Conservation (phyloP, 2,797 vertebrate species). For the Euphonia xanthogaster region DNA sequence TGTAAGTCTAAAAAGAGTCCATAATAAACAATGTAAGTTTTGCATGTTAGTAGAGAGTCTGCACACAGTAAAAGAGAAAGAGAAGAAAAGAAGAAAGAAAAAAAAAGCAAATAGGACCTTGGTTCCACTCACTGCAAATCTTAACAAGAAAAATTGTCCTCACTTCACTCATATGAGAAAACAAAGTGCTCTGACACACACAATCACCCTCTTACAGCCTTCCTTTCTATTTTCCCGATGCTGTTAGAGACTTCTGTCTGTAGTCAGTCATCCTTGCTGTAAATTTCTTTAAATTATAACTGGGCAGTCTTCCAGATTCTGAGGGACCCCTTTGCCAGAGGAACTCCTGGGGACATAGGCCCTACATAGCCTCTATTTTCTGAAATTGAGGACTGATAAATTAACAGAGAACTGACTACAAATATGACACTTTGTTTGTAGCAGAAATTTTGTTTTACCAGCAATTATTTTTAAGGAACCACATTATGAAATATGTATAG, state of each 20-base stretch:
- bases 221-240: not conserved
- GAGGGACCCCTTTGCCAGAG: not conserved
- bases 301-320: not conserved
- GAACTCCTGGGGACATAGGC: not conserved
- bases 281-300: not conserved
- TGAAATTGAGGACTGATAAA: not conserved
- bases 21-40: not conserved
- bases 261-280: not conserved
- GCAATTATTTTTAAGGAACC: not conserved
- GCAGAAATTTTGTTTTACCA: not conserved
- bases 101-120: not conserved
- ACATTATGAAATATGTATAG: not conserved
- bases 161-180: not conserved
- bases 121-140: not conserved
- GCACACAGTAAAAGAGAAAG: not conserved
- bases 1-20: not conserved
- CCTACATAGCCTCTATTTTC: fast-evolving
- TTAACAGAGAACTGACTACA: not conserved
- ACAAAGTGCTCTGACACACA: not conserved
- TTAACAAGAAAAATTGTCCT: not conserved
- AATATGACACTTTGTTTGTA: not conserved
- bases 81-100: not conserved
- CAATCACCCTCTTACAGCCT: not conserved
- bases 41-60: not conserved
- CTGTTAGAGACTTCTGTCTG: not conserved